Conservation (phyloP, 1,140 invertebrate genomes). For the Pogonomyrmex barbatus region DNA sequence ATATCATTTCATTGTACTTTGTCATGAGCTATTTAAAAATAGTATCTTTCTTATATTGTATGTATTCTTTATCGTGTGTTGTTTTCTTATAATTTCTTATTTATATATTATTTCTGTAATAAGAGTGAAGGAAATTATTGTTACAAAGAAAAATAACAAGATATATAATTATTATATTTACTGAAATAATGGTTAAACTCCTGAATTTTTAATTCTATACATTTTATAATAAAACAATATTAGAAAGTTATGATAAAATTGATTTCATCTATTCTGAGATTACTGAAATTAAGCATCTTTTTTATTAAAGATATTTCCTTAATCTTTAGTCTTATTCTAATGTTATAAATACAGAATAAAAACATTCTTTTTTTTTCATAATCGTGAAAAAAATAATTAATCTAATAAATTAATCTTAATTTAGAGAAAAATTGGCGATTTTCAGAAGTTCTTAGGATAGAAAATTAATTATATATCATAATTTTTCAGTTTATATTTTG, state of each 20-base stretch:
- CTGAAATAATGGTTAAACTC: constrained; percentile 8
- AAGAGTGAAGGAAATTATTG: neutral
- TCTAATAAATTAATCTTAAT: neutral
- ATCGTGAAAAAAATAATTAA: neutral
- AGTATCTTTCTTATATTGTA: neutral
- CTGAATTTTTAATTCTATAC: neutral
- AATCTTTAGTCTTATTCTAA: neutral
- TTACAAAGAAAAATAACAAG: neutral
- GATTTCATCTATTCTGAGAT: neutral
- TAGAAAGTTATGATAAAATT: neutral
- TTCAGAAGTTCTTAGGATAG: neutral
- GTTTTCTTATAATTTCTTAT: constrained; percentile 20
- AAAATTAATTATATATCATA: constrained; percentile 15
- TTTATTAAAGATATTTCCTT: neutral
- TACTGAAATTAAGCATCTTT: neutral
- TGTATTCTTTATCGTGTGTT: neutral
- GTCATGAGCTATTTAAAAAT: neutral
- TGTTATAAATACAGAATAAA: neutral
- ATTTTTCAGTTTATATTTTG: constrained; percentile 22
- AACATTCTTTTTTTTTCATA: neutral
- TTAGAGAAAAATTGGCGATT: neutral
- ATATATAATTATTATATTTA: neutral
- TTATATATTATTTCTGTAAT: constrained; percentile 18
- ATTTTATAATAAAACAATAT: neutral
- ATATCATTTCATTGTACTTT: neutral